Conservation (phyloP, 2,888 invertebrate species). For the Cosmorhoe ocellata region DNA sequence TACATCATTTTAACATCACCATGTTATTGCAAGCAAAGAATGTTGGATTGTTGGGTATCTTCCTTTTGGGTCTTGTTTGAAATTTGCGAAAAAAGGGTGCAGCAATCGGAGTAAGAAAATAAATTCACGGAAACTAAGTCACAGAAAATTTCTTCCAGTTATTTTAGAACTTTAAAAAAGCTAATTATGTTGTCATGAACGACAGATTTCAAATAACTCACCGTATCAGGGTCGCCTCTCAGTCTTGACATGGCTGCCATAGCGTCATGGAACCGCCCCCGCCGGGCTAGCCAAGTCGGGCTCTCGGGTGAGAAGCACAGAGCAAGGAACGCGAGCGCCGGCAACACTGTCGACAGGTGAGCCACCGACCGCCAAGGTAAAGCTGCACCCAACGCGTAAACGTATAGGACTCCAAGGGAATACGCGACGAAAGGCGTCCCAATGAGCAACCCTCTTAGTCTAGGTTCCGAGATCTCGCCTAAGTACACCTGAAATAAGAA, state of each 20-base stretch:
- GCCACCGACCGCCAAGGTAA: constrained; percentile 88
- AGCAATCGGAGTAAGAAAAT: too few relatives aligned
- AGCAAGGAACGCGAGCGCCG: constrained; percentile 82
- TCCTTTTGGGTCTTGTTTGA: too few relatives aligned
- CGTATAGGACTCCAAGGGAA: constrained; percentile 87
- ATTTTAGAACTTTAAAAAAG: too few relatives aligned
- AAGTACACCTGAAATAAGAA: constrained; percentile 84
- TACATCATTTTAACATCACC: too few relatives aligned
- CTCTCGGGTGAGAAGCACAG: constrained; percentile 87
- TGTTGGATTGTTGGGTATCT: too few relatives aligned
- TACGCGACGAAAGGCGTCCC: constrained; percentile 89
- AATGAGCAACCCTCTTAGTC: constrained; percentile 85
- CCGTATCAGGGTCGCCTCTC: constrained; percentile 82
- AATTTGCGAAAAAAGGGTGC: too few relatives aligned
- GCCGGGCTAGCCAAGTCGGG: constrained; percentile 87
- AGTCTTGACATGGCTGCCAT: constrained; percentile 83
- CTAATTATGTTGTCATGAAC: too few relatives aligned
- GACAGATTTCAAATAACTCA: constrained; percentile 50
- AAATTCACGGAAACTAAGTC: too few relatives aligned
- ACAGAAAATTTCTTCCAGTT: too few relatives aligned
- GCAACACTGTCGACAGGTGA: constrained; percentile 83
- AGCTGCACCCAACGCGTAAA: constrained; percentile 87
- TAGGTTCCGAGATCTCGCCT: constrained; percentile 89
- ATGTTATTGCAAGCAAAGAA: too few relatives aligned
- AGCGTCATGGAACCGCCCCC: constrained; percentile 80